Evolutionary conservation across 2,888 invertebrate genomes (phyloP).

Genomic region (Mystacides longicornis): DNA sequence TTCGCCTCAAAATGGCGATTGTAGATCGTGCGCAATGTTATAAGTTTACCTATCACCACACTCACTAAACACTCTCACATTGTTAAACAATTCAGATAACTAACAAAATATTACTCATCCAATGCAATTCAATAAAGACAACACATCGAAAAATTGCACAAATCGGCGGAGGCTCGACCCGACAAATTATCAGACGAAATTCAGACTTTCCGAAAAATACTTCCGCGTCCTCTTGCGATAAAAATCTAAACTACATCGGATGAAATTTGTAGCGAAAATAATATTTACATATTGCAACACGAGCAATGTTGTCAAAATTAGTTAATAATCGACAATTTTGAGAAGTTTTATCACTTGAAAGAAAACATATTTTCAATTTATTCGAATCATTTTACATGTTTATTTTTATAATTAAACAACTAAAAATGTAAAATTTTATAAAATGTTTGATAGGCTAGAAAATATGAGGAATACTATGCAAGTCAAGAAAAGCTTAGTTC

Average conservation of each 20-base stretch:
- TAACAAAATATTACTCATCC: background rate
- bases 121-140: conserved; percentile 9
- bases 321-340: too few relatives aligned
- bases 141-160: conserved; percentile 13
- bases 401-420: too few relatives aligned
- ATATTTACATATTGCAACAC: conserved; percentile 1
- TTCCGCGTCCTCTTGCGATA: conserved; percentile 20
- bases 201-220: conserved; percentile 21
- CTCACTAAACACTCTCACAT: conserved; percentile 20
- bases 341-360: too few relatives aligned
- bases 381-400: too few relatives aligned
- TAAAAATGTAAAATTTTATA: too few relatives aligned
- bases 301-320: background rate
- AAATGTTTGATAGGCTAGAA: too few relatives aligned
- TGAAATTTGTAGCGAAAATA: background rate
- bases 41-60: conserved; percentile 20
- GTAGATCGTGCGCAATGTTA: conserved; percentile 44
- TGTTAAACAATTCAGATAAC: conserved; percentile 8
- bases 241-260: conserved; percentile 11
- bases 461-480: too few relatives aligned
- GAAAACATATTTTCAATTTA: too few relatives aligned
- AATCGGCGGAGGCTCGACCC: conserved; percentile 15
- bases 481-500: too few relatives aligned
- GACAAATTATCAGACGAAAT: conserved; percentile 17
- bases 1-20: conserved; percentile 56